Percentiles rank a stretch among this genome's conserved stretches.
These are phyloP conservation scores for Nebria salina DNA, from an alignment of 2,888 invertebrate genomes.

Conservation along the genomic window DNA sequence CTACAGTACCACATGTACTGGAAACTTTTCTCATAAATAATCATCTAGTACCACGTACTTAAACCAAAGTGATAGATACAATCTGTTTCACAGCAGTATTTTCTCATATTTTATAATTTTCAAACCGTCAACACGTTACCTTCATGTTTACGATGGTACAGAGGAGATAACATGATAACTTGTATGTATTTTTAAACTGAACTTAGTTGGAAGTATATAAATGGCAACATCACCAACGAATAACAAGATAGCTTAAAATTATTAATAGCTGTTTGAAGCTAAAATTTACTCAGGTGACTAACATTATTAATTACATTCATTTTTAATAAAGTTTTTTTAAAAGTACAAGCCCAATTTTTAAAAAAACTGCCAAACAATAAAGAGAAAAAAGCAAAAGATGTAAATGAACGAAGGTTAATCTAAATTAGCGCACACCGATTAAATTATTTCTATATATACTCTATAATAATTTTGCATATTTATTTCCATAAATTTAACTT, in stretches of 20 bases:
- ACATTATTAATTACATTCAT: background rate
- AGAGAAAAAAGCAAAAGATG: background rate
- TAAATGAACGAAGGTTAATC: too few relatives aligned
- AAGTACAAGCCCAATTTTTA: background rate
- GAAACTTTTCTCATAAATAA: background rate
- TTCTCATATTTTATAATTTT: constrained; percentile 22
- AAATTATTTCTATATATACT: too few relatives aligned
- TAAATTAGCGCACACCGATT: too few relatives aligned
- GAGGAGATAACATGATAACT: constrained; percentile 21
- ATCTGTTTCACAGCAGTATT: background rate
- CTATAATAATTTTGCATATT: too few relatives aligned
- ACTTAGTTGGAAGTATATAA: background rate
- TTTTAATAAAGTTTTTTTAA: background rate
- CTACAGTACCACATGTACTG: background rate
- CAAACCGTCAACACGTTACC: constrained; percentile 29
- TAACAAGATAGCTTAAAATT: background rate
- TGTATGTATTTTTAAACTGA: constrained; percentile 20
- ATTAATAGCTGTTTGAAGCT: too few relatives aligned
- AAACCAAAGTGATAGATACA: background rate
- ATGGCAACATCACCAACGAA: background rate
- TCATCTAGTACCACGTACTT: background rate
- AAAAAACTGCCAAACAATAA: background rate
- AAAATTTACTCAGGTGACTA: background rate
- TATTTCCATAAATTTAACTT: too few relatives aligned
- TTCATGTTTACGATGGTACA: constrained; percentile 31